Evolutionary conservation across 2,888 invertebrate genomes (phyloP).

Genomic region (Epirrhoe tristata): DNA sequence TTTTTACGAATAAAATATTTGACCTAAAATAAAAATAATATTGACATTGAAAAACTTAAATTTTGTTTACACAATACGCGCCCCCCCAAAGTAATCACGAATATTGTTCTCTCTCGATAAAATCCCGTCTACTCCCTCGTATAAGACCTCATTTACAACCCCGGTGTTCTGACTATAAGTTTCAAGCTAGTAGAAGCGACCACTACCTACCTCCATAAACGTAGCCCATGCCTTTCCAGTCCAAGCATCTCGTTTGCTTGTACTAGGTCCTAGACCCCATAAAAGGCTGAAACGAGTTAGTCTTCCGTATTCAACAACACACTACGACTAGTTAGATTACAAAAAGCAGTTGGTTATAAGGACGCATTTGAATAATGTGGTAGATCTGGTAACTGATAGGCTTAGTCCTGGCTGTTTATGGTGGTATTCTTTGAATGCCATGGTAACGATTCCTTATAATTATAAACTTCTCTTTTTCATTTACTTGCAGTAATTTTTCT

Average conservation of each 20-base stretch:
- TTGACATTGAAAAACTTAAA: not conserved
- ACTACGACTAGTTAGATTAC: constrained; percentile 31
- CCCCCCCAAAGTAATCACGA: not conserved
- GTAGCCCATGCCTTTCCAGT: constrained; percentile 36
- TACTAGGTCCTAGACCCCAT: constrained; percentile 41
- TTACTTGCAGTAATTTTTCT: not conserved
- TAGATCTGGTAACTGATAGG: constrained; percentile 31
- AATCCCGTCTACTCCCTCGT: not conserved
- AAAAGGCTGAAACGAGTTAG: constrained; percentile 41
- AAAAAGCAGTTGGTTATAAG: constrained; percentile 31
- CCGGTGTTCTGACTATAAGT: constrained; percentile 17
- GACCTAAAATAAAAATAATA: not conserved
- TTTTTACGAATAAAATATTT: not conserved
- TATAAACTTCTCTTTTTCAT: constrained; percentile 1
- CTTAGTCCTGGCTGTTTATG: constrained; percentile 18
- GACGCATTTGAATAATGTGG: constrained; percentile 42
- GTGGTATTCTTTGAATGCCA: constrained; percentile 19
- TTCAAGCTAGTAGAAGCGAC: constrained; percentile 7
- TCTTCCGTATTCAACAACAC: constrained; percentile 45
- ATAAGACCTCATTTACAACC: constrained; percentile 12
- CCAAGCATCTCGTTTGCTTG: constrained; percentile 35
- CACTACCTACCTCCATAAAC: constrained; percentile 12
- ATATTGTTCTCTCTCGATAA: not conserved
- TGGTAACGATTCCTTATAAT: constrained; percentile 9
- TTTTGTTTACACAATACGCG: too few relatives aligned